Percentiles rank a stretch among this genome's conserved stretches.
These are phyloP conservation scores for Mesaphorura yosii DNA, from an alignment of 1,140 invertebrate genomes.

Conservation along the genomic window DNA sequence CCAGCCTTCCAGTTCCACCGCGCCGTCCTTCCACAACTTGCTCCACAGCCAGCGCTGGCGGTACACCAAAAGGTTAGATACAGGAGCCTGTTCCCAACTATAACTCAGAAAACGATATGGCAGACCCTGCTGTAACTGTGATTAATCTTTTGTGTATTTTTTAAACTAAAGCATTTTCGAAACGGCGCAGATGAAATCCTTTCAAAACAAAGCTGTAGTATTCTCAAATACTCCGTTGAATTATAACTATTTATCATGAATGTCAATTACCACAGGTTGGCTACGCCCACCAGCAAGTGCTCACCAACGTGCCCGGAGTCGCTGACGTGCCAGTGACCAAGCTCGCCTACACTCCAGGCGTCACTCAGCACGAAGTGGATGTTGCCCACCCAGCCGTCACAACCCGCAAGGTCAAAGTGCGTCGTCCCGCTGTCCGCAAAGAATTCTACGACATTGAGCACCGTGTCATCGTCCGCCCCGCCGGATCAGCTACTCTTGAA, in stretches of 20 bases:
- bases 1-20: not conserved
- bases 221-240: not conserved
- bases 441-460: conserved; percentile 55
- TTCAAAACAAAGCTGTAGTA: conserved; percentile 1
- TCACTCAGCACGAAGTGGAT: conserved; percentile 43
- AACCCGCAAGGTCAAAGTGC: conserved; percentile 39
- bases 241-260: too few species aligned
- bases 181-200: not conserved
- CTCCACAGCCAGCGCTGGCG: not conserved
- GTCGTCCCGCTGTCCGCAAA: conserved; percentile 51
- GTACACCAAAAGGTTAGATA: not conserved
- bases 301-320: conserved; percentile 41
- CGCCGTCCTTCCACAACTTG: not conserved
- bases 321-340: conserved; percentile 44
- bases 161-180: not conserved
- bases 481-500: conserved; percentile 49
- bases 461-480: conserved; percentile 48
- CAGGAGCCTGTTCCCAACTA: not conserved
- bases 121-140: not conserved
- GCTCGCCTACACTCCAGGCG: conserved; percentile 41
- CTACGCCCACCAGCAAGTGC: conserved; percentile 39
- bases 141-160: not conserved
- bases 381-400: conserved; percentile 41
- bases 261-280: conserved; percentile 32
- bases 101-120: not conserved